A percentile compares a stretch with the other conserved stretches of the same genome.
phyloP scores from a whole-genome alignment of 2,113 vertebrate species.

The Eulemur macaco region DNA sequence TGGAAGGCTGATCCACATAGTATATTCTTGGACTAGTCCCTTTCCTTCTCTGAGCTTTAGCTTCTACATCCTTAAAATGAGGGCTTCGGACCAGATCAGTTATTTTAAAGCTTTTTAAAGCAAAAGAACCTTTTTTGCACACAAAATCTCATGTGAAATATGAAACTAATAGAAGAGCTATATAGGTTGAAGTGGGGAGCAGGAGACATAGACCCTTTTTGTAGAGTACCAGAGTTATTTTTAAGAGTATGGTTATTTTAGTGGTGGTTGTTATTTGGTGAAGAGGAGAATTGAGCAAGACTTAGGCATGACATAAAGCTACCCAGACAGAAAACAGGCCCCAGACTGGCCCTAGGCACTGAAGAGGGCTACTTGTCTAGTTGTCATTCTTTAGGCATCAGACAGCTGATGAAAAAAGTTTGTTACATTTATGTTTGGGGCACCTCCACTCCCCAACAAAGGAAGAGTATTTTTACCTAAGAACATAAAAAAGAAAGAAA shows the following conservation, averaged over 20 bases:
- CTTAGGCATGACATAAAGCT: neutral
- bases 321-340: neutral
- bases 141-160: neutral
- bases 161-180: neutral
- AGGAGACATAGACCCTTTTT: neutral
- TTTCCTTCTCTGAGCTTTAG: neutral
- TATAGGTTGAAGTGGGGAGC: neutral
- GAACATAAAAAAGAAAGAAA: neutral
- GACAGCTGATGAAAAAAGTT: neutral
- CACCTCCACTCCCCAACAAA: neutral
- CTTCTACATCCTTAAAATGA: neutral
- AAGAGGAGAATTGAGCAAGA: neutral
- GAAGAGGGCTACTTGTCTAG: neutral
- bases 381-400: neutral
- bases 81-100: neutral
- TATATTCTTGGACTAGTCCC: neutral
- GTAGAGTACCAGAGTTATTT: neutral
- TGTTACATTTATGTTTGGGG: neutral
- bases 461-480: neutral
- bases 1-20: neutral
- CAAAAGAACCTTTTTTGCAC: neutral
- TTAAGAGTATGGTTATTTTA: neutral
- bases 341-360: too few species aligned
- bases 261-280: neutral
- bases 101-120: neutral